Evolutionary conservation across 1,140 invertebrate genomes (phyloP), one percentile per base, ranked within the genome.

Genomic region (Macrobrachium nipponense): DNA sequence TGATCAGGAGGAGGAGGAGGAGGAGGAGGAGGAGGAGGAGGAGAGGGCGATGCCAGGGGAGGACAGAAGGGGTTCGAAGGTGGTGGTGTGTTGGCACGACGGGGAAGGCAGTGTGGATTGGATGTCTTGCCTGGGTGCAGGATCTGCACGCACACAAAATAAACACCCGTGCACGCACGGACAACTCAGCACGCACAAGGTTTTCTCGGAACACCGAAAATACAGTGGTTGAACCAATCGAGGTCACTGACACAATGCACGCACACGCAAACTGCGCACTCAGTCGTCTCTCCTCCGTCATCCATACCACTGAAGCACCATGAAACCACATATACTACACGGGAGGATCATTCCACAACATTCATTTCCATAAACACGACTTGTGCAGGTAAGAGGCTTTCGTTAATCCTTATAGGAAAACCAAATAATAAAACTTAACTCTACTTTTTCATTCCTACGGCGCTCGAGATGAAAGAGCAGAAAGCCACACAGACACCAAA

Each of bases 111-210:
- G 6, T 23, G 27, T 44, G 70, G 70, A 23, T 23, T 36, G n/a
- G 43, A 73, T 70, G 68, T 27, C 68, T 70, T 17, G 68, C 68
- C 68, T 27, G 68, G 15, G 17, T 70, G 68, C 68, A 70, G 68
- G 23, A 70, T 70, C 36, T 43, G 20, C 68, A 70, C 36, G 68
- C 23, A 23, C 68, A 70, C 68, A 70, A 70, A 70, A 68, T 51
- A 70, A 51, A 80, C 61, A 80, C 78, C 61, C 20, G 59, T 61
- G 64, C 61, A 80, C 78, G 59, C 61, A 80, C 78, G 15, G 23
- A 44, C 62, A 62, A 60, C 20, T 62, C 20, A 23, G 36, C 68
- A 70, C 68, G 68, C 68, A 70, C 23, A 14, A 27, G 23, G 15
- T 70, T 23, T 70, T 70, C 36, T 43, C 20, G 20, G 20, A 43